Conservation (phyloP, 2,797 vertebrate genomes). For the Clarias fuscus region DNA sequence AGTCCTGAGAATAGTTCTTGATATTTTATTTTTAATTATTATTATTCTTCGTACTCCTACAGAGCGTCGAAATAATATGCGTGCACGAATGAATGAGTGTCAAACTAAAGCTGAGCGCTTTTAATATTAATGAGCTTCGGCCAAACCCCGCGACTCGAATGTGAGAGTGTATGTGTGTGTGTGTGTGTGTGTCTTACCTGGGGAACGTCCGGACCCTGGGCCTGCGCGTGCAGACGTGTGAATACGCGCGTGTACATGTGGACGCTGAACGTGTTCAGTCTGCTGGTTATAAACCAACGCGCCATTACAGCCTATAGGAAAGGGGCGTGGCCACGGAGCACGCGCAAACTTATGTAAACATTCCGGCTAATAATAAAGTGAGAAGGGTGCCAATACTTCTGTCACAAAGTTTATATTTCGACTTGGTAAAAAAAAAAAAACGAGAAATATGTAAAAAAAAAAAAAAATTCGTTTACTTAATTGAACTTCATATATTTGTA, state of each 20-base stretch:
- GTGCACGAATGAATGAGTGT: neutral
- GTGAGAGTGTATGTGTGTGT: neutral
- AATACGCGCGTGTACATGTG: neutral
- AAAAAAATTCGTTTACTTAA: no score
- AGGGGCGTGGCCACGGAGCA: neutral
- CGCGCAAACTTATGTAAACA: neutral
- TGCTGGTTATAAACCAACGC: slow-evolving; percentile 6
- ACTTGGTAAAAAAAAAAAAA: no score
- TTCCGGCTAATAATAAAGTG: neutral
- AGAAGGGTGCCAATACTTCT: neutral
- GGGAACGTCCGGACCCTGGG: neutral
- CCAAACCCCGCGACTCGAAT: neutral
- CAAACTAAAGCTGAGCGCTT: neutral
- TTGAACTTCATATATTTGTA: no score
- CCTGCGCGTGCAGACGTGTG: neutral
- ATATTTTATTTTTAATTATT: neutral
- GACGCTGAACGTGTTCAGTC: neutral
- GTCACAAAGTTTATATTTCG: neutral
- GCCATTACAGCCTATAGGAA: neutral
- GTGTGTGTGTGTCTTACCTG: neutral
- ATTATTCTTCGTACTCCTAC: no score
- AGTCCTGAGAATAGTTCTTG: no score
- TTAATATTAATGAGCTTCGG: neutral
- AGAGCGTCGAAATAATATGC: neutral
- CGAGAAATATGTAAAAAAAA: no score